Evolutionary conservation across 2,888 invertebrate species (phyloP).

Genomic region (Tinea trinotella): DNA sequence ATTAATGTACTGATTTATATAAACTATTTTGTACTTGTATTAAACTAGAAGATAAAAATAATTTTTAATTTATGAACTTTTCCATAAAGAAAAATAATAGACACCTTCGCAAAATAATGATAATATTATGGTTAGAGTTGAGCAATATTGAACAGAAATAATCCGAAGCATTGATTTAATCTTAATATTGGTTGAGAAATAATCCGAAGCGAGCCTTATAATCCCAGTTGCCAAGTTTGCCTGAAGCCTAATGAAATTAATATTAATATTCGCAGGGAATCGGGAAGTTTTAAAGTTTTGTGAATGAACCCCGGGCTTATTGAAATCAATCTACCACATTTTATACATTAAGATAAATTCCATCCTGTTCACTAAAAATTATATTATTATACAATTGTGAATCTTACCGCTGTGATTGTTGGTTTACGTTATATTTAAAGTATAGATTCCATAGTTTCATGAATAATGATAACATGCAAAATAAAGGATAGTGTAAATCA

Average conservation of each 20-base stretch:
- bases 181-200: slow-evolving; percentile 13
- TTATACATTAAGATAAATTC: not conserved
- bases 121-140: slow-evolving; percentile 13
- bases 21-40: not conserved
- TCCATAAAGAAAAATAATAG: not conserved
- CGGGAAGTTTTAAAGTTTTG: slow-evolving; percentile 1
- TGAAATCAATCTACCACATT: not conserved
- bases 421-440: no score
- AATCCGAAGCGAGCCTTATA: slow-evolving; percentile 16
- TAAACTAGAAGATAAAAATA: not conserved
- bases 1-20: not conserved
- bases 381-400: no score
- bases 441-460: no score
- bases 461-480: no score
- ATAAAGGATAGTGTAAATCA: no score
- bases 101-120: slow-evolving; percentile 2
- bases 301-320: not conserved
- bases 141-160: slow-evolving; percentile 5
- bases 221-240: slow-evolving; percentile 32
- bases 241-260: slow-evolving; percentile 47
- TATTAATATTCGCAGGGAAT: slow-evolving; percentile 30
- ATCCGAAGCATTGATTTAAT: slow-evolving; percentile 17
- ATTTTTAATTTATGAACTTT: not conserved
- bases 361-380: not conserved
- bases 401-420: no score